Base-by-base conservation (phyloP, 1,140 invertebrate genomes). In the Pantala flavescens region DNA sequence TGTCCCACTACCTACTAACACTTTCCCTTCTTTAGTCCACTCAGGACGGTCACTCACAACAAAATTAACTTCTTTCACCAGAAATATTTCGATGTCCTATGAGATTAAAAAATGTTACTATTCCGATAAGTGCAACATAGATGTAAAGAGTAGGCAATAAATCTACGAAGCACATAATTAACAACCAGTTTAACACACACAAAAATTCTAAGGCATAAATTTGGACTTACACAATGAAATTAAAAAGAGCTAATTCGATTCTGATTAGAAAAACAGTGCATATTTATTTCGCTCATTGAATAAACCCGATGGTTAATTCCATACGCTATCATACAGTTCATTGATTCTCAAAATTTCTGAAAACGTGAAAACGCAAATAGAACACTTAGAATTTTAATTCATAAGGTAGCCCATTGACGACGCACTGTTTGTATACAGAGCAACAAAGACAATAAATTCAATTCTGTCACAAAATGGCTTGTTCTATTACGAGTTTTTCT, bases 21-120 rank as follows among this genome's bases (percentile, higher is more conserved):
- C 36, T 80, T 80, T 82, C 78, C 82, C 83, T 78, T 80, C 82
- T 78, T 81, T 79, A 63, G 77, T 75, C 76, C 82, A 84, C 71
- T 84, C 81, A 24, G 81, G 79, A 78, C 84, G 82, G 78, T 89
- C 88, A 63, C 84, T 88, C 49, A 88, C 81, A 74, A 89, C 87
- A 77, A 87, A 81, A 19, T 83, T 84, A 36, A 88, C 86, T 76
- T 81, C 85, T 74, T 84, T 82, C 43, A 85, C 83, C 72, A 88
- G 81, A 81, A 88, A 88, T 76, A 86, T 81, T 80, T 88, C 87
- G 73, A 88, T 80, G 42, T 76, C 81, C 85, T 87, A 42, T 80
- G 21, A 85, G 83, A 75, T 24, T 74, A 76, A 74, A 42, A 49
- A 3, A 16, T 72, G n/a, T 72, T 43, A 74, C 36, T 63, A 36